Conservation (phyloP, 1,140 invertebrate species). For the Drosophila rufa region DNA sequence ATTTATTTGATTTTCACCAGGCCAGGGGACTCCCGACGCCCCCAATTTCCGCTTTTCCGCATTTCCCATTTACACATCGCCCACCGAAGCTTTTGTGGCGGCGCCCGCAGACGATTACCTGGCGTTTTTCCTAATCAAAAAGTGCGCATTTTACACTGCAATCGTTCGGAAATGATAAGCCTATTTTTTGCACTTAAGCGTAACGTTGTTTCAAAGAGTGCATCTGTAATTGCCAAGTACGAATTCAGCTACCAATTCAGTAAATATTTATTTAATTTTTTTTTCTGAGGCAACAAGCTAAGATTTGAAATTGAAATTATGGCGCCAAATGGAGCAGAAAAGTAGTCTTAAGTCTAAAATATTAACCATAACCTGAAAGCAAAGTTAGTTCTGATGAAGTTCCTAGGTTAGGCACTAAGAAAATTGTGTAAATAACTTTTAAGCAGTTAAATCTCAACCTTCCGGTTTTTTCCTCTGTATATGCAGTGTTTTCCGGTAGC, state of each 20-base stretch:
- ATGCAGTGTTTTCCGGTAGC: conserved; percentile 25
- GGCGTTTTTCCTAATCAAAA: conserved; percentile 70
- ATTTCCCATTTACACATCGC: background rate
- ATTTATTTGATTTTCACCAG: conserved; percentile 78
- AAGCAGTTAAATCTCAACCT: background rate
- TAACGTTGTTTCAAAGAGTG: background rate
- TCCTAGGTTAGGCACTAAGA: background rate
- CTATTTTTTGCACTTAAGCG: background rate
- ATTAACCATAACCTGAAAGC: no score
- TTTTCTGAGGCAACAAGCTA: no score
- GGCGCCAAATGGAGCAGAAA: no score
- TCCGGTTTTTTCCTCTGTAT: conserved; percentile 2
- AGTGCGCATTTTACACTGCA: conserved; percentile 58
- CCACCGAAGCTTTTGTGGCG: conserved; percentile 57
- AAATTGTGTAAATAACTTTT: no score
- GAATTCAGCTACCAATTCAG: background rate
- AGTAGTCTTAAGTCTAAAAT: no score
- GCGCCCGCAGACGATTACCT: conserved; percentile 72
- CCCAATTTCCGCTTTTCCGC: conserved; percentile 1
- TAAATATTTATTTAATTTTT: no score
- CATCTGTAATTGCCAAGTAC: background rate
- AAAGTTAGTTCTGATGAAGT: no score
- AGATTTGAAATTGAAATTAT: no score
- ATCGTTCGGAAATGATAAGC: background rate
- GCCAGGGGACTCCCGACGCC: conserved; percentile 3